These are phyloP conservation scores for Antennarius striatus DNA, from an alignment of 2,113 vertebrate genomes.

Conservation along the genomic window DNA sequence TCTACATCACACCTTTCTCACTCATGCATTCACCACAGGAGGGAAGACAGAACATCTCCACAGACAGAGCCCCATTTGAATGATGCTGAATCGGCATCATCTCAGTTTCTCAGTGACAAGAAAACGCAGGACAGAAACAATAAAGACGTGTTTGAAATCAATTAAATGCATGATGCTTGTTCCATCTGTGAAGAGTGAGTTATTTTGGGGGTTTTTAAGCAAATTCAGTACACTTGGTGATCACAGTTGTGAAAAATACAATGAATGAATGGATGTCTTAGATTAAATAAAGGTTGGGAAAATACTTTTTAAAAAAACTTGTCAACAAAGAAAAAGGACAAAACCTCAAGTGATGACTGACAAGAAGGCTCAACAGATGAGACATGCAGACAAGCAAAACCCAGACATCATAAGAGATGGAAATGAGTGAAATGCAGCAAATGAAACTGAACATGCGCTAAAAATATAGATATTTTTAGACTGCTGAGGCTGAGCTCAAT, in stretches of 20 bases:
- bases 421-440: conserved; percentile 24
- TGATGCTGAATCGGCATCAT: too few species aligned
- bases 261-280: neutral
- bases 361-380: neutral
- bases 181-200: neutral
- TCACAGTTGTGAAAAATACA: too few species aligned
- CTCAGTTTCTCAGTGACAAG: neutral
- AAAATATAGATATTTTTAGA: conserved; percentile 48
- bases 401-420: neutral
- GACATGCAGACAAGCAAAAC: conserved; percentile 5
- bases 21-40: too few species aligned
- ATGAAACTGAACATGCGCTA: conserved; percentile 27
- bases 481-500: conserved; percentile 44
- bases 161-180: neutral
- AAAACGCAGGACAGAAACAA: neutral
- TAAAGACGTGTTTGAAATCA: neutral
- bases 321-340: conserved; percentile 1
- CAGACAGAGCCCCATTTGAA: too few species aligned
- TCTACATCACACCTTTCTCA: too few species aligned
- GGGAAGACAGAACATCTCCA: too few species aligned
- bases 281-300: neutral
- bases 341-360: neutral
- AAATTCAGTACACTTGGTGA: too few species aligned
- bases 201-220: neutral
- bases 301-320: neutral